A percentile compares a stretch with the other conserved stretches of the same genome.
Evolutionary conservation across 2,797 vertebrate genomes (phyloP).

Genomic region (Crocodylus rhombifer): DNA sequence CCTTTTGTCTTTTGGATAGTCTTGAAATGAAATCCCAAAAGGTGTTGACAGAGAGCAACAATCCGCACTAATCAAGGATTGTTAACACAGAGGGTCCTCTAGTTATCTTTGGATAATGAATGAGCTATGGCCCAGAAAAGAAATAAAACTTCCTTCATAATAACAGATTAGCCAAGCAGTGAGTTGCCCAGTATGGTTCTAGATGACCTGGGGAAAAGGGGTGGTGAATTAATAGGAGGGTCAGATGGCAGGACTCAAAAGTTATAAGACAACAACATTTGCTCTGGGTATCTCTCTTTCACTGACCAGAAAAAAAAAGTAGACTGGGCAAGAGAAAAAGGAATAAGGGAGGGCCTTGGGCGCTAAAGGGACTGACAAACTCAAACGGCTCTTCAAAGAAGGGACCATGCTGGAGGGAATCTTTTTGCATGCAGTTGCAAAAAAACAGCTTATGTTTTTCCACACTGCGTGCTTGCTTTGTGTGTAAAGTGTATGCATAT

Average conservation of each 20-base stretch:
- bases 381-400: neutral
- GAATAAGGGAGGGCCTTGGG: neutral
- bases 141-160: neutral
- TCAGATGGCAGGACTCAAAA: neutral
- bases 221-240: neutral
- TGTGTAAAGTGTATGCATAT: neutral
- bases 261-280: neutral
- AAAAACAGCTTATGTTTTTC: neutral
- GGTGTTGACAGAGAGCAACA: neutral
- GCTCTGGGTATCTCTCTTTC: accelerated
- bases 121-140: neutral
- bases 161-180: neutral
- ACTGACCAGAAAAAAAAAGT: neutral
- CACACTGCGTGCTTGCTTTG: neutral
- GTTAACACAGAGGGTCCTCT: neutral
- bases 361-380: neutral
- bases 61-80: neutral
- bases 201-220: neutral
- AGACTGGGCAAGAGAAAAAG: neutral
- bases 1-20: neutral
- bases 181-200: neutral
- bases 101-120: neutral
- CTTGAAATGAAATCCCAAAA: neutral
- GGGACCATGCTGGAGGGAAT: neutral
- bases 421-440: accelerated